phyloP scores from a whole-genome alignment of 2,888 invertebrate species.

The Endotricha flammealis region DNA sequence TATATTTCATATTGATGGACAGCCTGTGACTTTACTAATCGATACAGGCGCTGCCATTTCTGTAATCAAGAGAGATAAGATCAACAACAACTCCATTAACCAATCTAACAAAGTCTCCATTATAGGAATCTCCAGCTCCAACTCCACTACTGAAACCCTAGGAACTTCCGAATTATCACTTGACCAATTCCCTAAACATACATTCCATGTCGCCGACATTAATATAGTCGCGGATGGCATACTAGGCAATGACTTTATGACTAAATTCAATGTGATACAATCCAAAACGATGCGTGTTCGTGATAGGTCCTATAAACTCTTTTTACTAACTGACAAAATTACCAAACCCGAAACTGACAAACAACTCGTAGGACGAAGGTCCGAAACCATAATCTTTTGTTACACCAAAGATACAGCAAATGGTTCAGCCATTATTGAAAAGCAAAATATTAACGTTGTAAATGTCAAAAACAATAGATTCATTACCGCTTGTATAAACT shows the following conservation, averaged over 20 bases:
- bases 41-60: constrained; percentile 28
- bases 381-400: constrained; percentile 5
- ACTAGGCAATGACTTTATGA: constrained; percentile 15
- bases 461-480: constrained; percentile 2
- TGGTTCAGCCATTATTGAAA: background rate
- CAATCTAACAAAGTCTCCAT: constrained; percentile 24
- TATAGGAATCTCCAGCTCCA: constrained; percentile 23
- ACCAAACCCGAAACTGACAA: background rate
- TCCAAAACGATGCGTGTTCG: constrained; percentile 7
- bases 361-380: background rate
- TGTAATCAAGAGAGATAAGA: constrained; percentile 19
- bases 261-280: constrained; percentile 12
- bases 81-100: constrained; percentile 16
- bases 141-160: constrained; percentile 18
- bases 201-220: constrained; percentile 13
- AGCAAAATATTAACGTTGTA: background rate
- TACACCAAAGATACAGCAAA: background rate
- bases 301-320: constrained; percentile 6
- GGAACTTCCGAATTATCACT: constrained; percentile 15
- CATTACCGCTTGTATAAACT: background rate
- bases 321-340: constrained; percentile 1
- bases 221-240: constrained; percentile 16
- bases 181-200: constrained; percentile 11
- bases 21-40: constrained; percentile 21
- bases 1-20: constrained; percentile 22